Evolutionary conservation across 2,113 vertebrate species (phyloP), one percentile per base, ranked within the genome.

Genomic region (Illadopsis cleaveri): DNA sequence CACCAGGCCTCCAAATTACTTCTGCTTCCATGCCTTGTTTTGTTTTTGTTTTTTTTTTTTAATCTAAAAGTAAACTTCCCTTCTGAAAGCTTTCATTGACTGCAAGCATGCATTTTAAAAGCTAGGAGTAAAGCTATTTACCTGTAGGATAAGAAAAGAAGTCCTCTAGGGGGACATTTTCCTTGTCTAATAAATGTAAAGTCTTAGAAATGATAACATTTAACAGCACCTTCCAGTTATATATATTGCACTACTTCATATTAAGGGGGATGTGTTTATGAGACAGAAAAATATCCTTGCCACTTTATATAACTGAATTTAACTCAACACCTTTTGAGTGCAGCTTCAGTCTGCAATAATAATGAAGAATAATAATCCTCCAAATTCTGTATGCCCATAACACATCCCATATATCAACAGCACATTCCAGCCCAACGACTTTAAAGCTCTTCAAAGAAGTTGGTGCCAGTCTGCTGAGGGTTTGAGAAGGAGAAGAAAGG

Each of bases 351-450:
- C 70, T 38, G 47, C 42, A 53, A 6, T 30, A 72, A 69, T 61
- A 78, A 68, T 24, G 22, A 89, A 53, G 45, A 90, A 70, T 20
- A 84, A 91, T 61, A 78, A 40, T 8, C 44, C 33, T 27, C 9
- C 40, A 89, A 56, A 94, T 94, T 93, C 80, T 83, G 81, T 81
- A 56, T 30, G 81, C 77, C 82, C 66, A 44, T 45, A 83, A 75
- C 54, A 94, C 45, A 80, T 90, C 91, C 85, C 78, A n/a, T 77
- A 48, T 8, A 65, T 25, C 3, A 1, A 30, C 40, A 84, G 47
- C 60, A 94, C 86, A 86, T 86, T 93, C 77, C 66, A 86, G 45
- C 44, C 54, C 58, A 57, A 50, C 45, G 48, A 50, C 57, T 94
- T 89, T 83, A 84, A 69, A 93, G 69, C 1, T 0, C 44, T 37